A percentile compares a stretch with the other conserved stretches of the same genome.
Evolutionary conservation across 2,797 vertebrate genomes (phyloP).

Genomic region (Alcedo quadribrachys): DNA sequence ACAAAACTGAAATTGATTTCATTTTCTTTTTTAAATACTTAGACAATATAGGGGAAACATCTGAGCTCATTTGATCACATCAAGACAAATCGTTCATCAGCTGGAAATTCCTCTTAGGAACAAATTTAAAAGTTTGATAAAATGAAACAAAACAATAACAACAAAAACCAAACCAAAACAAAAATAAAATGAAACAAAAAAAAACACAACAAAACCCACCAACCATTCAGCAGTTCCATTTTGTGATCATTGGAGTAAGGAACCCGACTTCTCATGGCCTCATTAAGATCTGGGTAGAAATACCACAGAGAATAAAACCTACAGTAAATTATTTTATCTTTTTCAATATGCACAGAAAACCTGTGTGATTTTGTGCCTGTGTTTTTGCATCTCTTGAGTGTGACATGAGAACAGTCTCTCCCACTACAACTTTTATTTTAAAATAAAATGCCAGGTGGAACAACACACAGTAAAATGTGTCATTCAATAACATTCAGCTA

Average conservation of each 20-base stretch:
- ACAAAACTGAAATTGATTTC: background rate
- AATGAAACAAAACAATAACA: background rate
- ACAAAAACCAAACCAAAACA: no score
- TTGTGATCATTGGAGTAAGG: background rate
- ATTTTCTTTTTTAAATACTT: background rate
- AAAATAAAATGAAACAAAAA: no score
- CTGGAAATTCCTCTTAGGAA: background rate
- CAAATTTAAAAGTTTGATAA: background rate
- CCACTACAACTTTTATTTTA: background rate
- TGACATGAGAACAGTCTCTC: background rate
- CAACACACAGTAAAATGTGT: background rate
- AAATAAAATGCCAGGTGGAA: background rate
- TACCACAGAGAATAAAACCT: background rate
- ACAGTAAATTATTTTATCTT: background rate
- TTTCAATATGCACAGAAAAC: background rate
- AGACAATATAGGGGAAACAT: background rate
- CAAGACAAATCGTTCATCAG: background rate
- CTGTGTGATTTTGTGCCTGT: accelerated
- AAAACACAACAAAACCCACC: background rate
- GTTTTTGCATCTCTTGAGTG: background rate
- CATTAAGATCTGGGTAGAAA: background rate
- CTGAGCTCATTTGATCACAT: background rate
- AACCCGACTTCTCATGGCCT: background rate
- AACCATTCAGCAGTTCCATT: background rate
- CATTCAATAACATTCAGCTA: background rate